Conservation (phyloP, 2,888 invertebrate genomes). For the Blastobasis adustella region DNA sequence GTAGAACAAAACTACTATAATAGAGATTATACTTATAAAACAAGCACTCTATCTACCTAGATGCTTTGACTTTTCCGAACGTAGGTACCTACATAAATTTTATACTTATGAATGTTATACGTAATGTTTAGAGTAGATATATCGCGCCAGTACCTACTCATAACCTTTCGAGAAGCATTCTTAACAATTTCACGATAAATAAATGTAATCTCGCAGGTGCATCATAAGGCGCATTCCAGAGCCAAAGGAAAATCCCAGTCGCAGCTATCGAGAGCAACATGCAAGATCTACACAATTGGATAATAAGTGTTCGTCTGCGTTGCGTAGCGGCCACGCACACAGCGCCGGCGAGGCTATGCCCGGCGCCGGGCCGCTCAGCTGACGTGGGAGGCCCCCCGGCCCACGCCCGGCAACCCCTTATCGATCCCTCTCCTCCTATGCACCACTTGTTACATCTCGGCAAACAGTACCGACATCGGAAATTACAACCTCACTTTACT, state of each 20-base stretch:
- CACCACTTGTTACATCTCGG: conserved; percentile 61
- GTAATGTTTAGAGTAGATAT: too few species aligned
- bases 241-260: conserved; percentile 1
- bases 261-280: neutral
- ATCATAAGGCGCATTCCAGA: too few species aligned
- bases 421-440: conserved; percentile 42
- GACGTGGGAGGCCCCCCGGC: conserved; percentile 28
- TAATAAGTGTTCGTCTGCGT: neutral
- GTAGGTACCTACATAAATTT: too few species aligned
- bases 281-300: conserved; percentile 1
- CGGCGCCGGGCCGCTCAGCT: conserved; percentile 27
- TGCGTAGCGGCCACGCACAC: neutral
- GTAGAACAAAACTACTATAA: too few species aligned
- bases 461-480: conserved; percentile 5
- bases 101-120: too few species aligned
- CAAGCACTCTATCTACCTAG: too few species aligned
- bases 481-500: neutral
- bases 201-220: too few species aligned
- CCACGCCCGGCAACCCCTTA: conserved; percentile 28
- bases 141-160: too few species aligned
- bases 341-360: neutral
- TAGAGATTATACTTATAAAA: too few species aligned
- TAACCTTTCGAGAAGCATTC: too few species aligned
- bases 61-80: too few species aligned
- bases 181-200: too few species aligned